These are phyloP conservation scores for Drosophila tristis DNA, from an alignment of 1,140 invertebrate genomes.

Conservation along the genomic window DNA sequence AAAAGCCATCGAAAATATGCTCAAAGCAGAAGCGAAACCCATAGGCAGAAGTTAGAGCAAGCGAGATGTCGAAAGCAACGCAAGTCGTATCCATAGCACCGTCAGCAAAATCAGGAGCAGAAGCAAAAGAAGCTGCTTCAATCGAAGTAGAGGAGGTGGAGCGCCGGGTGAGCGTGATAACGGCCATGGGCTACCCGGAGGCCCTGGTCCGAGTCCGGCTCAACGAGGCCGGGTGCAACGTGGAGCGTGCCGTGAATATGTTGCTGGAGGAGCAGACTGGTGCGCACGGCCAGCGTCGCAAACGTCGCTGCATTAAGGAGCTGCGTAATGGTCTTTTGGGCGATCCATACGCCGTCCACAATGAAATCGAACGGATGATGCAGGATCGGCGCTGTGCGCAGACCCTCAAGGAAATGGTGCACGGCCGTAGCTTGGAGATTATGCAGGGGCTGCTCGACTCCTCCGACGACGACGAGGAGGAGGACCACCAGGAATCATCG, in stretches of 20 bases:
- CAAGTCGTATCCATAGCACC: neutral
- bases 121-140: neutral
- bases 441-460: conserved; percentile 37
- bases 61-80: neutral
- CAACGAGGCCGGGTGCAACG: conserved; percentile 51
- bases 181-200: conserved; percentile 66
- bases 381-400: neutral
- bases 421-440: conserved; percentile 17
- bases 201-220: conserved; percentile 46
- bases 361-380: conserved; percentile 38
- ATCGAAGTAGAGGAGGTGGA: conserved; percentile 21
- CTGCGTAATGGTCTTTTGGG: conserved; percentile 44
- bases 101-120: neutral
- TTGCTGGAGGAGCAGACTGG: conserved; percentile 30
- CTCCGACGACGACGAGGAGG: neutral
- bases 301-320: conserved; percentile 15
- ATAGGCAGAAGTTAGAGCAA: neutral
- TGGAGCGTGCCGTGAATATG: conserved; percentile 63
- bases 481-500: neutral
- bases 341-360: conserved; percentile 40
- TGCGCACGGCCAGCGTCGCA: conserved; percentile 14
- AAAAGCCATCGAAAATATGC: neutral
- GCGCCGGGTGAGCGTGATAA: conserved; percentile 37
- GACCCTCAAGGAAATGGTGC: conserved; percentile 24
- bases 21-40: neutral